Evolutionary conservation across 2,113 vertebrate genomes (phyloP), one percentile per base, ranked within the genome.

Genomic region (Chaetorhynchus papuensis): DNA sequence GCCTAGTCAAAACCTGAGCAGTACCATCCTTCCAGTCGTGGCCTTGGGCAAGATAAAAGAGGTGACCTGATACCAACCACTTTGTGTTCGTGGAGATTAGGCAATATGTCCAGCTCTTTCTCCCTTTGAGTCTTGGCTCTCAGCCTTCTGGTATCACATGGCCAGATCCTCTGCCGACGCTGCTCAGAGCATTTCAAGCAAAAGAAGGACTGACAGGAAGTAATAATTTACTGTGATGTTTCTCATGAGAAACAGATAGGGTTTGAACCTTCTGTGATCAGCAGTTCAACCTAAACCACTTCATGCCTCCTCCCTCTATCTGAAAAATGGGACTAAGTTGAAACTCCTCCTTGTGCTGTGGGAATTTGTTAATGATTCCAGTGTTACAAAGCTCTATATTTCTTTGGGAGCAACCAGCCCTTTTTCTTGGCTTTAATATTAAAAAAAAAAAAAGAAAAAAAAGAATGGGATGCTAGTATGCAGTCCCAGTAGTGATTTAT

Each of bases 401-500:
- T 89, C 65, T 75, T 86, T 78, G 39, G 87, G 41, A 95, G 66
- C 19, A 70, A 84, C 33, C 2, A 5, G 60, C 65, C 42, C 69
- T 94, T 89, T 89, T 82, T 60, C 84, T 35, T 26, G 64, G 53
- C 20, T 89, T 92, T 80, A 71, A 37, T 42, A 90, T 18, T n/a
- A 53, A 87, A 59, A 90, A 44, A 49, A 63, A 83, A 66, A 47
- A 30, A 4, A 53, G 44, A 72, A 64, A 18, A 52, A 81, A 68
- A 19, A 59, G 76, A 94, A 94, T 28, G 39, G 24, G 60, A 77
- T 61, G 79, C 83, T 78, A 83, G 72, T 16, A 94, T 66, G 71
- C 82, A 88, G 72, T 81, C 66, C 47, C 83, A 76, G 77, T 23
- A 89, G 60, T 71, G 87, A 95, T 95, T 93, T 87, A 96, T 87